Conservation (phyloP, 2,797 vertebrate species). For the Poecilia velifera region DNA sequence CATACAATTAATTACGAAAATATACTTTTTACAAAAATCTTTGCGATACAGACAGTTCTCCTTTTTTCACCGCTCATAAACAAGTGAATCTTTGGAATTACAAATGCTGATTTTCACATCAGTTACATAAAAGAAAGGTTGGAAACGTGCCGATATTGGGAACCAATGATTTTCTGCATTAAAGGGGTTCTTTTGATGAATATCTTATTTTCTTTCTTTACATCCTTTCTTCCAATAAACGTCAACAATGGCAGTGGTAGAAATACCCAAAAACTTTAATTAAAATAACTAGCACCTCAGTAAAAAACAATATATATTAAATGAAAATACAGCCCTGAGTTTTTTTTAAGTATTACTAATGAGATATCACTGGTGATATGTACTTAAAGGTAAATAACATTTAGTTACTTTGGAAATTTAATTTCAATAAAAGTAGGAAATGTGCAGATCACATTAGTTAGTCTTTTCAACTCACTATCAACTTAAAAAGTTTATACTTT, state of each 20-base stretch:
- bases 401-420: background rate
- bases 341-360: background rate
- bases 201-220: background rate
- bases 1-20: background rate
- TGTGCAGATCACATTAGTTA: background rate
- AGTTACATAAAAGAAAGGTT: background rate
- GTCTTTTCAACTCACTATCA: background rate
- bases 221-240: background rate
- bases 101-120: background rate
- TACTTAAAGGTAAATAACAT: background rate
- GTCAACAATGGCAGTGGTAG: background rate
- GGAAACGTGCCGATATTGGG: background rate
- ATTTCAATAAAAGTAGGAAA: background rate
- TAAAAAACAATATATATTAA: background rate
- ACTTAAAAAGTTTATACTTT: background rate
- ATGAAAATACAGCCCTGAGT: slow-evolving; percentile 7
- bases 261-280: background rate
- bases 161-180: background rate
- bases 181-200: background rate
- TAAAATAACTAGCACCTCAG: background rate
- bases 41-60: background rate
- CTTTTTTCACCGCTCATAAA: background rate
- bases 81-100: background rate
- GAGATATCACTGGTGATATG: background rate
- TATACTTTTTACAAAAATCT: background rate